Evolutionary conservation across 2,797 vertebrate species (phyloP).

Genomic region (Ctenochaetus hawaiiensis): DNA sequence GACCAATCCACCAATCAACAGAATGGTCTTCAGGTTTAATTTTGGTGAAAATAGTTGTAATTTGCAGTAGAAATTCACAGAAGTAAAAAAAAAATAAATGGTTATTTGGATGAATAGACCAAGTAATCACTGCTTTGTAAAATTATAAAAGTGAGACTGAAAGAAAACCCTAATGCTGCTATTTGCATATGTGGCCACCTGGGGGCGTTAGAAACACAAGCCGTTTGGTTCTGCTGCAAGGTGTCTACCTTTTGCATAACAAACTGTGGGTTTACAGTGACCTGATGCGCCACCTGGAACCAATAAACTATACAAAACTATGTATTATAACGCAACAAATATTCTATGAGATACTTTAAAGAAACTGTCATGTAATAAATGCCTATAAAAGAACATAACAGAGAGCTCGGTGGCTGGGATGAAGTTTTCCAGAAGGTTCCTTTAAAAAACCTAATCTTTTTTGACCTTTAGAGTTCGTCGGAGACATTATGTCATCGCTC

Average conservation of each 20-base stretch:
- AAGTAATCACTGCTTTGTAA: too few species aligned
- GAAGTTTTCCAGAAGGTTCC: neutral
- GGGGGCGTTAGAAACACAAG: conserved; percentile 43
- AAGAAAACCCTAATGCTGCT: neutral
- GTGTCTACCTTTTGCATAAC: too few species aligned
- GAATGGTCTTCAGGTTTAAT: neutral
- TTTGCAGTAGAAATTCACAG: neutral
- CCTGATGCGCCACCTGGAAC: neutral
- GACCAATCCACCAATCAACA: neutral
- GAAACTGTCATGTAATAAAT: neutral
- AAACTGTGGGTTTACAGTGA: neutral
- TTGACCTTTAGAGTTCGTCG: fast-evolving
- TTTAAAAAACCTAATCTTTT: neutral
- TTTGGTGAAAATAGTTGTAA: neutral
- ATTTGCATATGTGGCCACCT: conserved; percentile 15
- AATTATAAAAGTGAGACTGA: neutral
- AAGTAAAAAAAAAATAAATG: neutral
- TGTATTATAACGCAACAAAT: neutral
- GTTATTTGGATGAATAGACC: too few species aligned
- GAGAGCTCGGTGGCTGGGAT: neutral
- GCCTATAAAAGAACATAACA: neutral
- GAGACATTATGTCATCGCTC: conserved; percentile 9
- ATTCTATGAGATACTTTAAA: neutral
- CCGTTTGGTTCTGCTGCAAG: neutral
- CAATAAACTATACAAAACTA: too few species aligned